A percentile compares a stretch with the other conserved stretches of the same genome.
These are phyloP conservation scores for Vicugna pacos DNA, from an alignment of 2,113 vertebrate genomes.

Conservation along the genomic window DNA sequence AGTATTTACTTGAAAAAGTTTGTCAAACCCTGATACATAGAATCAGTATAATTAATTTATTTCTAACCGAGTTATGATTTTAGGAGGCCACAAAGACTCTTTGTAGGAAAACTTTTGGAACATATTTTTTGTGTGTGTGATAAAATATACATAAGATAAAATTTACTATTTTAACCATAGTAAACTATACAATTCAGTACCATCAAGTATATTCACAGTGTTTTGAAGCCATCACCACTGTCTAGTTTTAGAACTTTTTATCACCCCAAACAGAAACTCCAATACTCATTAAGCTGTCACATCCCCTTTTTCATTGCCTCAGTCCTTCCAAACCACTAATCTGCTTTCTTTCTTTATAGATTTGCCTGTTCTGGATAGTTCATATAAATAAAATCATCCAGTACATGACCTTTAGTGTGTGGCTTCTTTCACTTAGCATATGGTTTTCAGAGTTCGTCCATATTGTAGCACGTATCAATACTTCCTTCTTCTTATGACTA, in stretches of 20 bases:
- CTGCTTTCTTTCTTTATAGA: not conserved
- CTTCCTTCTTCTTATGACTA: not conserved
- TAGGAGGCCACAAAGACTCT: not conserved
- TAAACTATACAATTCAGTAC: not conserved
- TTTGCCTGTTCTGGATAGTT: not conserved
- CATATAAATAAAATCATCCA: not conserved
- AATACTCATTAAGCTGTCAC: not conserved
- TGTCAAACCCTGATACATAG: not conserved
- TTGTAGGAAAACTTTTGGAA: not conserved
- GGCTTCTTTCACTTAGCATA: not conserved
- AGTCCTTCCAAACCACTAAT: not conserved
- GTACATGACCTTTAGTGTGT: not conserved
- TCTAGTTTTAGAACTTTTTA: not conserved
- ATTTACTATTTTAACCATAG: not conserved
- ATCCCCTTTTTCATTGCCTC: not conserved
- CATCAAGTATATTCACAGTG: not conserved
- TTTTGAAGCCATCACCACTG: not conserved
- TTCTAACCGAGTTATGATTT: not conserved
- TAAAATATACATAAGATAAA: not conserved
- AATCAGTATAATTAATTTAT: not conserved
- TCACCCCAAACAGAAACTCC: not conserved
- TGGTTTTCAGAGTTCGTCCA: not conserved
- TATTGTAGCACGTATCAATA: not conserved
- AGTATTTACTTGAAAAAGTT: slow-evolving; percentile 2
- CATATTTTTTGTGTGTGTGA: not conserved